A percentile compares a stretch with the other conserved stretches of the same genome.
Evolutionary conservation across 2,888 invertebrate species (phyloP).

Genomic region (Campoplex nolae): DNA sequence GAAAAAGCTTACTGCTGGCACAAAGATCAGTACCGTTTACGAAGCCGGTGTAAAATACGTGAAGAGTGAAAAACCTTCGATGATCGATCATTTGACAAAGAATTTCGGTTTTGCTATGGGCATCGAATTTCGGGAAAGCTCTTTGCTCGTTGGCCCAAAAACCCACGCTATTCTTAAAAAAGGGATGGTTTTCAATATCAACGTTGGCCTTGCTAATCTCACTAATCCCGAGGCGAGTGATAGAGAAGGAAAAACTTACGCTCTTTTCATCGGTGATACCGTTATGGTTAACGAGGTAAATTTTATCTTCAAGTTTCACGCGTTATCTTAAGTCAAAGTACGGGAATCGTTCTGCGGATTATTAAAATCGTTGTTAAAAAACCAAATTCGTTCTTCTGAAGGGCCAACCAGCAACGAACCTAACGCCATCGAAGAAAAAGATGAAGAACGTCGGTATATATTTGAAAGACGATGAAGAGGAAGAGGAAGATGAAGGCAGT

Average conservation of each 20-base stretch:
- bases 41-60: slow-evolving; percentile 92
- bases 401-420: slow-evolving; percentile 91
- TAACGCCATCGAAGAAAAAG: slow-evolving; percentile 97
- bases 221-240: slow-evolving; percentile 93
- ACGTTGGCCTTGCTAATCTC: slow-evolving; percentile 95
- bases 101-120: slow-evolving; percentile 99
- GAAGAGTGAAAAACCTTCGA: slow-evolving; percentile 93
- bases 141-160: slow-evolving; percentile 96
- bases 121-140: slow-evolving; percentile 98
- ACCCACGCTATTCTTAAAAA: slow-evolving; percentile 92
- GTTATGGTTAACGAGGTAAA: slow-evolving; percentile 95
- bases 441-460: slow-evolving; percentile 98
- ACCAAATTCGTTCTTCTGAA: slow-evolving; percentile 75
- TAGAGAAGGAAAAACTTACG: slow-evolving; percentile 95
- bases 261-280: slow-evolving; percentile 98
- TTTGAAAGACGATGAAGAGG: slow-evolving; percentile 92
- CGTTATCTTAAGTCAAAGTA: background rate
- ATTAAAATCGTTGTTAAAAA: background rate
- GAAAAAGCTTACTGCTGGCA: slow-evolving; percentile 92
- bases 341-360: background rate
- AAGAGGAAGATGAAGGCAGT: slow-evolving; percentile 90
- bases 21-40: slow-evolving; percentile 94
- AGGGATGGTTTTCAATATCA: slow-evolving; percentile 98
- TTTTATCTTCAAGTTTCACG: background rate
- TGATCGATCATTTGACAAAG: slow-evolving; percentile 96